phyloP scores from a whole-genome alignment of 2,113 vertebrate species.

The Cricetomys ansorgei region DNA sequence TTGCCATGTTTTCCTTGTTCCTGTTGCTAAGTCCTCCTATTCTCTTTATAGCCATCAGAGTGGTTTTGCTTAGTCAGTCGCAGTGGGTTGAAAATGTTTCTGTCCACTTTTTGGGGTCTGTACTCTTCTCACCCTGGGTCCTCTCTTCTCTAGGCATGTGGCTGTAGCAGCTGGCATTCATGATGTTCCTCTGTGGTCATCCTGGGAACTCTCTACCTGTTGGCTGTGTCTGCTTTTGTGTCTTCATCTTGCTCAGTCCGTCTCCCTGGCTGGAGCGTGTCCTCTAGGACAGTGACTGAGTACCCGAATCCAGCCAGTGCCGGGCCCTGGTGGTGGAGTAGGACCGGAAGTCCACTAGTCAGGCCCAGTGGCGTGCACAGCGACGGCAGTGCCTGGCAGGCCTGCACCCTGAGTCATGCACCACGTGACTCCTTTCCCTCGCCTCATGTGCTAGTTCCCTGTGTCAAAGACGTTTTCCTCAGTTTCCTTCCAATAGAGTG shows the following conservation, averaged over 20 bases:
- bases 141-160: background rate
- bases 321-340: background rate
- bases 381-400: accelerated
- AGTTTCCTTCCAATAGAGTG: background rate
- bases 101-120: background rate
- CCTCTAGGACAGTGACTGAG: background rate
- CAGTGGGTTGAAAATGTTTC: background rate
- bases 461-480: background rate
- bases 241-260: background rate
- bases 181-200: background rate
- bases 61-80: background rate
- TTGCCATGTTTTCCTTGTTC: slow-evolving; percentile 11
- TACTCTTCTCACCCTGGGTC: background rate
- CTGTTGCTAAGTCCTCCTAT: background rate
- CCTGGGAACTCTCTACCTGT: background rate
- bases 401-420: background rate
- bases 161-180: background rate
- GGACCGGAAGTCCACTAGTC: background rate
- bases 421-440: background rate
- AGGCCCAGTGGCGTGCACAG: background rate
- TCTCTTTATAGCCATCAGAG: background rate
- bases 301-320: background rate
- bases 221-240: background rate
- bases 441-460: background rate
- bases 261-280: background rate